Conservation (phyloP, 2,797 vertebrate species). For the Silurus lanzhouensis region DNA sequence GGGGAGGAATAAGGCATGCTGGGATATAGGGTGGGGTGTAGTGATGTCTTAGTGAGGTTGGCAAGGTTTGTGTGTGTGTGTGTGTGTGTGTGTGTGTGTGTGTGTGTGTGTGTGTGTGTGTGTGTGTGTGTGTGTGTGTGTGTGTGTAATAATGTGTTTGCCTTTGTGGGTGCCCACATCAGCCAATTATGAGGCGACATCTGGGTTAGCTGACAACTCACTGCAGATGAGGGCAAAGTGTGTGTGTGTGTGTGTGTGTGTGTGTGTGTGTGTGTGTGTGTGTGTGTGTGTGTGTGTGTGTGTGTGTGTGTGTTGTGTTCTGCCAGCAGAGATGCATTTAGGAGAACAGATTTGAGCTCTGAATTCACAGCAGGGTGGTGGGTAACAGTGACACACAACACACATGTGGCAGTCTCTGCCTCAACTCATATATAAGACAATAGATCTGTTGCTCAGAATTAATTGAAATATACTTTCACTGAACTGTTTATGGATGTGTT, state of each 20-base stretch:
- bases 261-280: slow-evolving; percentile 33
- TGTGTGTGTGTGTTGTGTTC: slow-evolving; percentile 57
- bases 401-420: slow-evolving; percentile 9
- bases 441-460: slow-evolving; percentile 11
- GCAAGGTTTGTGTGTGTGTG: slow-evolving; percentile 50
- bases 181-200: slow-evolving; percentile 79
- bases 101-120: slow-evolving; percentile 29
- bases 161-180: slow-evolving; percentile 74
- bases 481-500: neutral
- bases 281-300: slow-evolving; percentile 41
- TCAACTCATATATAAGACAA: slow-evolving; percentile 12
- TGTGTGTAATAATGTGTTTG: slow-evolving; percentile 74
- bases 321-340: slow-evolving; percentile 61
- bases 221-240: slow-evolving; percentile 56
- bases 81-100: slow-evolving; percentile 55
- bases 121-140: slow-evolving; percentile 56
- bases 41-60: slow-evolving; percentile 42
- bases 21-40: slow-evolving; percentile 64
- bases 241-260: slow-evolving; percentile 45
- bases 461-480: neutral
- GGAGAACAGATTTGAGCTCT: slow-evolving; percentile 58
- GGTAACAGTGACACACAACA: slow-evolving; percentile 31
- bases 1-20: slow-evolving; percentile 57
- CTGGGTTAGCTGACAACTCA: slow-evolving; percentile 74
- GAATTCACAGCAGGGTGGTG: slow-evolving; percentile 53